These are phyloP conservation scores for Lampropteryx suffumata DNA, from an alignment of 2,888 invertebrate species.

Conservation along the genomic window DNA sequence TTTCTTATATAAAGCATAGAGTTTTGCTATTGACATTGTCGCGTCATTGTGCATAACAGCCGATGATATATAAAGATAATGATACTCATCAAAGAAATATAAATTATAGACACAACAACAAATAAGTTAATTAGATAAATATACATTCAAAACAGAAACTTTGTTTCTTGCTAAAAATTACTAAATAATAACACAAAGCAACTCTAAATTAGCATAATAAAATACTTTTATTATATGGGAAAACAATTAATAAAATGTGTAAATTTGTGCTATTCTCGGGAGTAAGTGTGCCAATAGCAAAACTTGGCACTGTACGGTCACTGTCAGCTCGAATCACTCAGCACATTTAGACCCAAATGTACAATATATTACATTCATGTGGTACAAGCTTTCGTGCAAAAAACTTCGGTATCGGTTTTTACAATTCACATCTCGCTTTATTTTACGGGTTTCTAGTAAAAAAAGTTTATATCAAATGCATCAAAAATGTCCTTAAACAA, in stretches of 20 bases:
- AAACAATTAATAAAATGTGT: constrained; percentile 54
- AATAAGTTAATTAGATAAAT: constrained; percentile 80
- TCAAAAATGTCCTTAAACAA: constrained; percentile 82
- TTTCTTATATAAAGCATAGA: constrained; percentile 73
- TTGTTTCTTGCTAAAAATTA: constrained; percentile 76
- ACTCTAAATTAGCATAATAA: constrained; percentile 78
- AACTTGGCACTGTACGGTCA: constrained; percentile 66
- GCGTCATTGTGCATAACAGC: constrained; percentile 55
- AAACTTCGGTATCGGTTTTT: constrained; percentile 75
- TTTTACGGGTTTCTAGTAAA: constrained; percentile 80
- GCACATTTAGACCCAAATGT: constrained; percentile 82
- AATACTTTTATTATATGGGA: constrained; percentile 74
- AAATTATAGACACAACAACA: constrained; percentile 76
- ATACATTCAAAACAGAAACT: constrained; percentile 77
- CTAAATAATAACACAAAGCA: constrained; percentile 79
- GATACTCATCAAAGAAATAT: constrained; percentile 53
- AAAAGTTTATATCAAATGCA: constrained; percentile 83
- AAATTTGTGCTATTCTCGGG: constrained; percentile 64
- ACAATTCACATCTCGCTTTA: constrained; percentile 74
- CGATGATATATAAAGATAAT: constrained; percentile 50
- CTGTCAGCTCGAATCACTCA: constrained; percentile 80
- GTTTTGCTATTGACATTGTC: constrained; percentile 81
- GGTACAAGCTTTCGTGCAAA: constrained; percentile 77
- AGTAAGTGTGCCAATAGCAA: constrained; percentile 77
- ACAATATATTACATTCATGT: constrained; percentile 81